These are phyloP conservation scores for Drosophila pseudotakahashii DNA, from an alignment of 2,888 invertebrate species.

Conservation along the genomic window DNA sequence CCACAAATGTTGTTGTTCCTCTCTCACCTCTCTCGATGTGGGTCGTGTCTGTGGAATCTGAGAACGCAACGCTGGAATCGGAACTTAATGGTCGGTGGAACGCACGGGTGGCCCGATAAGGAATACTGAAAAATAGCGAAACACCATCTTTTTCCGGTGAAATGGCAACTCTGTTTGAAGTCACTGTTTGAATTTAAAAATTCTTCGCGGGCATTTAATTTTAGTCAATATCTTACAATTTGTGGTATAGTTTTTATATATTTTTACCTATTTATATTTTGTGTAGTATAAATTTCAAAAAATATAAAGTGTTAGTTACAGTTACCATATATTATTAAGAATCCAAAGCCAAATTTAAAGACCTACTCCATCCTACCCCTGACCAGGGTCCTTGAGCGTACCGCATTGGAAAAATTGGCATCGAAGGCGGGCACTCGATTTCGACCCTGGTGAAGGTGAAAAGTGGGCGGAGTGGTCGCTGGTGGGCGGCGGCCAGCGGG, in stretches of 20 bases:
- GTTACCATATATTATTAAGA: no score
- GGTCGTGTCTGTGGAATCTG: constrained; percentile 55
- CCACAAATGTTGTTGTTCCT: no score
- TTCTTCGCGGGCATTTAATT: no score
- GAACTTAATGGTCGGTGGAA: neutral
- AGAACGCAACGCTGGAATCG: constrained; percentile 2
- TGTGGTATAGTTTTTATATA: no score
- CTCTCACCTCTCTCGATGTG: constrained; percentile 23
- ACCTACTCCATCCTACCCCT: constrained; percentile 65
- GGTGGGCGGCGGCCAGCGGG: constrained; percentile 42
- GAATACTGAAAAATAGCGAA: neutral
- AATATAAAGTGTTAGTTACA: no score
- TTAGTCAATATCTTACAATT: no score
- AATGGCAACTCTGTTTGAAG: constrained; percentile 40
- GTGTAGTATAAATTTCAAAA: no score
- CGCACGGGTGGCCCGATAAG: neutral
- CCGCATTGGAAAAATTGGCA: constrained; percentile 86
- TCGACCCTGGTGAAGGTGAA: constrained; percentile 10
- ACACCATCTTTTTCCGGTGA: neutral
- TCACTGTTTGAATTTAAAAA: neutral
- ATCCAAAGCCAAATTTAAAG: no score
- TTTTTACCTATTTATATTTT: no score
- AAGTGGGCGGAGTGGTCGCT: constrained; percentile 22
- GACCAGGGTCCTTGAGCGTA: constrained; percentile 82
- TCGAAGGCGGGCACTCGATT: constrained; percentile 78